Conservation (phyloP, 92 coral and sea anemone species). For the Desmophyllum pertusum region DNA sequence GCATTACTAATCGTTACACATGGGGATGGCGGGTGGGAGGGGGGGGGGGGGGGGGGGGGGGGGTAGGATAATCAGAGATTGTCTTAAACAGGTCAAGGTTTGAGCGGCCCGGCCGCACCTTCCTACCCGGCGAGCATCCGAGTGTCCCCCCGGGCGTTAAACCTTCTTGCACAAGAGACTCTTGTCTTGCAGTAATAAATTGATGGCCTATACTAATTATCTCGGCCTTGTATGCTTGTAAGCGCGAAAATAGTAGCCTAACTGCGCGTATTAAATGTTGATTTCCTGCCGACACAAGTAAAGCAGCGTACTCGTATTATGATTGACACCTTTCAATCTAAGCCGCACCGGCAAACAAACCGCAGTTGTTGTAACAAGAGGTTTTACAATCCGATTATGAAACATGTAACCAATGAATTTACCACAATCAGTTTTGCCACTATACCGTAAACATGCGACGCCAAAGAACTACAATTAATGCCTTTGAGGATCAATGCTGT, state of each 20-base stretch:
- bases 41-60: too few relatives aligned
- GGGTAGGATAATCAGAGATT: too few relatives aligned
- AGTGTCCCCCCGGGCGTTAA: too few relatives aligned
- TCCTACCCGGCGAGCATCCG: too few relatives aligned
- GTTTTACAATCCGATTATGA: not conserved
- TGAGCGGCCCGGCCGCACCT: too few relatives aligned
- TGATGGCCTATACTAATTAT: not conserved
- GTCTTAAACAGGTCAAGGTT: too few relatives aligned
- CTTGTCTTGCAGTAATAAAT: not conserved
- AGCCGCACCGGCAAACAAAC: not conserved
- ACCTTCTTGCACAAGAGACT: too few relatives aligned
- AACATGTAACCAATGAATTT: not conserved
- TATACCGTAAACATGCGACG: not conserved
- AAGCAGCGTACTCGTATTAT: not conserved
- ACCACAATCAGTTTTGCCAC: not conserved
- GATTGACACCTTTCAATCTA: not conserved
- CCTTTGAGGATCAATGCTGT: not conserved
- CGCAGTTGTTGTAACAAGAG: not conserved
- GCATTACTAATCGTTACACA: too few relatives aligned
- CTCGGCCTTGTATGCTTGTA: not conserved
- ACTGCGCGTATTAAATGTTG: not conserved
- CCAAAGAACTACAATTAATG: not conserved
- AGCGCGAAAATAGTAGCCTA: not conserved
- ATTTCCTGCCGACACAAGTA: not conserved
- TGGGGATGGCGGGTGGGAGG: too few relatives aligned